Percentiles rank a stretch among this genome's conserved stretches.
These are phyloP conservation scores for Cassiopea andromeda DNA, from an alignment of 30 jellyfish, hydroid and myxozoan genomes.

Conservation along the genomic window DNA sequence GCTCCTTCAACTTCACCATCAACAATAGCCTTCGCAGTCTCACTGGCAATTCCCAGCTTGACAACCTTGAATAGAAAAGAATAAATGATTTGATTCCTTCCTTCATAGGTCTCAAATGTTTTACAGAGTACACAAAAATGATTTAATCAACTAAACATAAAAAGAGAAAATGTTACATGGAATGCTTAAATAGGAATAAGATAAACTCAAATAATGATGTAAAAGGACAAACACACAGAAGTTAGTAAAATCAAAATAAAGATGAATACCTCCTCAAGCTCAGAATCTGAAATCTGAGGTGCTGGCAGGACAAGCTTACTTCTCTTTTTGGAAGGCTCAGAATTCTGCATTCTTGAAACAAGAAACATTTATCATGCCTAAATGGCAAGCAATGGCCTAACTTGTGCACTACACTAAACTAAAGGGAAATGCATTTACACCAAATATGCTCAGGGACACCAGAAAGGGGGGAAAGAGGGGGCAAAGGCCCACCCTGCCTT, in stretches of 20 bases:
- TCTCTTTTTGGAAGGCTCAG: slow-evolving; percentile 88
- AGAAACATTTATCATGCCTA: not conserved
- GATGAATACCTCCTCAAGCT: slow-evolving; percentile 85
- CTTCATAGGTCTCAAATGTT: not conserved
- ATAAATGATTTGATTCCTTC: not conserved
- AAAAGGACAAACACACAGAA: no score
- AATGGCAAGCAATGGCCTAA: no score
- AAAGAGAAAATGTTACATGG: no score
- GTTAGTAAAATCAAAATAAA: no score
- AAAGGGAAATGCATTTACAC: no score
- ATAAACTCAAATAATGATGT: no score
- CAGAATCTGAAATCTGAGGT: slow-evolving; percentile 95
- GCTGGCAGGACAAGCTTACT: slow-evolving; percentile 94
- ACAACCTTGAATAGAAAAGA: slow-evolving; percentile 72
- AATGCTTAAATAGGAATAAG: no score
- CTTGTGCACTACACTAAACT: no score
- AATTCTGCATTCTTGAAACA: slow-evolving; percentile 77
- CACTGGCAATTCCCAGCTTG: slow-evolving; percentile 94
- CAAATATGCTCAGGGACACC: no score
- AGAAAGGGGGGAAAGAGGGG: no score
- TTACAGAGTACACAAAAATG: not conserved
- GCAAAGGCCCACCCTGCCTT: no score
- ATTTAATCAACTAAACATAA: not conserved
- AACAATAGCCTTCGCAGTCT: slow-evolving; percentile 89
- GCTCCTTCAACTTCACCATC: slow-evolving; percentile 88